phyloP scores from a whole-genome alignment of 1,140 invertebrate species.

The Acyrthosiphon pisum region DNA sequence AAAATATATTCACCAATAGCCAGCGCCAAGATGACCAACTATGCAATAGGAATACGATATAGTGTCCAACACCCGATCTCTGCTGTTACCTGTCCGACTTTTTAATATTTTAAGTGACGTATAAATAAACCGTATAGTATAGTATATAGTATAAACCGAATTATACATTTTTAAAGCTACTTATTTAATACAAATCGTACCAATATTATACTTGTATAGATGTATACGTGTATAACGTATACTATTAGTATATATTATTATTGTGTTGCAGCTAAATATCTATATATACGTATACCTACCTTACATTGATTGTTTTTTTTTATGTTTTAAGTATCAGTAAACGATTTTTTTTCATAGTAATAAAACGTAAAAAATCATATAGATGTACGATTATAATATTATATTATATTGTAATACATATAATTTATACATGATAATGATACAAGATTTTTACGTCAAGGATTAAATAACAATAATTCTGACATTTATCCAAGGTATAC shows the following conservation, averaged over 20 bases:
- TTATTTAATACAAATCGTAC: neutral
- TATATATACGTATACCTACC: neutral
- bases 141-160: conserved; percentile 8
- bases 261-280: neutral
- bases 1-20: neutral
- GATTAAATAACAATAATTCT: conserved; percentile 33
- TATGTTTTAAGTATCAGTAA: neutral
- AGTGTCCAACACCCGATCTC: neutral
- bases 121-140: too few species aligned
- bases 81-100: neutral
- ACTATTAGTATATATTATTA: neutral
- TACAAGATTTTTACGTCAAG: neutral
- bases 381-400: neutral
- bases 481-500: neutral
- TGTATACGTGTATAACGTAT: neutral
- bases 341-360: neutral
- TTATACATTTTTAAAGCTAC: conserved; percentile 3
- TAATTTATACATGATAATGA: conserved; percentile 1
- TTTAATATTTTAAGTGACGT: neutral
- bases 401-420: neutral
- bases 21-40: neutral
- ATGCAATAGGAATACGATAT: neutral
- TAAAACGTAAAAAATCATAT: neutral
- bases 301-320: neutral
- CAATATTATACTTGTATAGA: neutral